Evolutionary conservation across 2,888 invertebrate genomes (phyloP), one percentile per base, ranked within the genome.

Genomic region (Oeneis ivallda): DNA sequence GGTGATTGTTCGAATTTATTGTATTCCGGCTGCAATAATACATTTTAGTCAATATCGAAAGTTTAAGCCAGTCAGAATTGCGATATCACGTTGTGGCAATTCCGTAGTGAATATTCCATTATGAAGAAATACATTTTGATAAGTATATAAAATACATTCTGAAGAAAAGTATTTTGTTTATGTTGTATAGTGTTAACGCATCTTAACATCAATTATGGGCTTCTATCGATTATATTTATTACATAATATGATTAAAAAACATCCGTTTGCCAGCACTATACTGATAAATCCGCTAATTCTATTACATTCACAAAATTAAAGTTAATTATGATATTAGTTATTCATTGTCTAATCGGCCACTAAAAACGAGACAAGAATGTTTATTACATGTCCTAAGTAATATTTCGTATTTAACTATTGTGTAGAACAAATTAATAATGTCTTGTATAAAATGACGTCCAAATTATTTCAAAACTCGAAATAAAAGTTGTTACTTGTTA

Each of bases 141-240:
- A 17, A n/a, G n/a, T n/a, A 2, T 13, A 6, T 11, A 50, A 47
- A 50, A 50, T 26, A 50, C 49, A 50, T 50, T 26, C 49, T 17
- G 49, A 15, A 39, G 8, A 15, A 13, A 34, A 17, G n/a, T 41
- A 49, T 43, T 41, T 43, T 49, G 13, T 50, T 47, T 68, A 69
- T 69, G 64, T 50, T 49, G 45, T 45, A 54, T 60, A 59, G 39
- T 66, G 66, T 63, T 45, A 11, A 66, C 62, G 62, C 62, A 66
- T 54, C 53, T 66, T 66, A 63, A 66, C 66, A 59, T 11, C 19
- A 61, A 41, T 57, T 32, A 57, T 63, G 39, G 32, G 50, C 65
- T 49, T 17, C 59, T 60, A 60, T 37, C 0, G 49, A 60, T 61
- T 65, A 50, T 19, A 10, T 6, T 26, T 19, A 19, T 6, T 9